Conservation (phyloP, 2,888 invertebrate genomes). For the Melipona beecheii region DNA sequence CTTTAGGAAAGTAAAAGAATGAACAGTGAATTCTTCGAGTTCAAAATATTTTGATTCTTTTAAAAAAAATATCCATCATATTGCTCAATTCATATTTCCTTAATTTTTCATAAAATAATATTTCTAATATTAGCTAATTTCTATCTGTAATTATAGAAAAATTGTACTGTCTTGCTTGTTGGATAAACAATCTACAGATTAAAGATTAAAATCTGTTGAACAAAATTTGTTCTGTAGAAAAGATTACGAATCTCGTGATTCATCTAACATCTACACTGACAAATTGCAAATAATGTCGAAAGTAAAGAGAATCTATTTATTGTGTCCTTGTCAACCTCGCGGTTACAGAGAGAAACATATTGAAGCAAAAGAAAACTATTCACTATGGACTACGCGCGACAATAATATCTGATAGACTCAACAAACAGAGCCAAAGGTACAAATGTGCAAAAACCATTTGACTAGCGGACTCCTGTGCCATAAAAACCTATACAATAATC, state of each 20-base stretch:
- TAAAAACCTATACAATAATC: background rate
- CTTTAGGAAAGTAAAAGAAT: no score
- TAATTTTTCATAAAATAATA: no score
- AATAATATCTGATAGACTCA: background rate
- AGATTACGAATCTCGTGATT: background rate
- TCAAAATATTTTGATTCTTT: no score
- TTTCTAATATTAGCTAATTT: no score
- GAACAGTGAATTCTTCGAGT: no score
- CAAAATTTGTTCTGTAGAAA: background rate
- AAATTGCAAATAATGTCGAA: background rate
- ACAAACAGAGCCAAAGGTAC: background rate
- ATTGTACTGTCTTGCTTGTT: no score
- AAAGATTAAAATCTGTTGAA: background rate
- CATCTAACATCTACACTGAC: rapidly evolving
- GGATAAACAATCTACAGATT: no score
- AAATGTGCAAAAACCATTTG: background rate
- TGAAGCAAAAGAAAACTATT: background rate
- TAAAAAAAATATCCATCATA: no score
- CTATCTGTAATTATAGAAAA: no score
- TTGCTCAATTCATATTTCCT: no score
- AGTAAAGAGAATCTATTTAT: no score
- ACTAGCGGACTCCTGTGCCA: background rate
- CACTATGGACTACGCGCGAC: background rate
- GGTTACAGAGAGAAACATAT: background rate
- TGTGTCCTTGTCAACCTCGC: no score